Conservation (phyloP, 2,888 invertebrate genomes). For the Nephrotoma flavescens region DNA sequence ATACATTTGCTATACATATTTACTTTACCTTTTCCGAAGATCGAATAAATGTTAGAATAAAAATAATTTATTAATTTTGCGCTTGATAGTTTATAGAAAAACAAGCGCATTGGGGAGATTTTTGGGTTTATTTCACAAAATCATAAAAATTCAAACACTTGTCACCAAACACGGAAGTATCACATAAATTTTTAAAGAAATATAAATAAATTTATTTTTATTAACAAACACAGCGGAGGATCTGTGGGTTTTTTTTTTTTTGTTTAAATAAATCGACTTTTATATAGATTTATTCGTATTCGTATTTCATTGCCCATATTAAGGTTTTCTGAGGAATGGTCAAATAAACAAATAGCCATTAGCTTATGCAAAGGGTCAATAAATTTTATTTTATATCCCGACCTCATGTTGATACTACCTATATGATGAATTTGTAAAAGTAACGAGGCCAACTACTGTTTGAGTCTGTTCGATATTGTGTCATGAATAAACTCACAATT, state of each 20-base stretch:
- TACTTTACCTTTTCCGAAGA: background rate
- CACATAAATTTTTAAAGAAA: background rate
- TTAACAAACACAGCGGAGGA: background rate
- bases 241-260: background rate
- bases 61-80: background rate
- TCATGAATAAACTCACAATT: background rate
- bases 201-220: background rate
- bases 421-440: background rate
- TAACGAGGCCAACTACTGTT: background rate
- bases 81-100: background rate
- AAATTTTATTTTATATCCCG: background rate
- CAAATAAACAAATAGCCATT: background rate
- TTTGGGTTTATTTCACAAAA: background rate
- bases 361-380: background rate
- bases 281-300: no score
- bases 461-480: background rate
- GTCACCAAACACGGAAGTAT: background rate
- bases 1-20: background rate
- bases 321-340: background rate
- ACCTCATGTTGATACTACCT: background rate
- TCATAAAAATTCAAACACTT: background rate
- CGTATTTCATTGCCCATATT: no score
- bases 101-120: background rate
- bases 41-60: background rate
- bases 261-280: no score